phyloP scores from a whole-genome alignment of 2,113 vertebrate genomes.

The Ellobius talpinus region DNA sequence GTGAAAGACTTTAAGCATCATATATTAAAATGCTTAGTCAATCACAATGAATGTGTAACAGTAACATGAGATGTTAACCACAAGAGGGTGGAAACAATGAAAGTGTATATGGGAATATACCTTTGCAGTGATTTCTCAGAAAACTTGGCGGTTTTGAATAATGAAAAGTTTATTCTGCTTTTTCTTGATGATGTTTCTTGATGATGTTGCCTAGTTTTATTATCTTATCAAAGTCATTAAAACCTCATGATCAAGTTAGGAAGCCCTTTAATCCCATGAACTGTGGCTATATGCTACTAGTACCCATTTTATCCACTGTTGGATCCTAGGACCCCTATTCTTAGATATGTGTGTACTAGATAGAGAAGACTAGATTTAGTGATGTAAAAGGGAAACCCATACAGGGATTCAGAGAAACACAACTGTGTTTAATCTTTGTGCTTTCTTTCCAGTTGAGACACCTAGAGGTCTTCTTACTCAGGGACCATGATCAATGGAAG shows the following conservation, averaged over 20 bases:
- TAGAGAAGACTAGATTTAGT: background rate
- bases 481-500: background rate
- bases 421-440: background rate
- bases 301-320: background rate
- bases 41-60: background rate
- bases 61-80: background rate
- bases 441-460: background rate
- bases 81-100: background rate
- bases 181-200: background rate
- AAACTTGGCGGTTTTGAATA: background rate
- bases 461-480: background rate
- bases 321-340: background rate
- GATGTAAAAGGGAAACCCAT: background rate
- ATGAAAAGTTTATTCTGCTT: background rate
- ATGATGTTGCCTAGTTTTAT: background rate
- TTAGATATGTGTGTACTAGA: background rate
- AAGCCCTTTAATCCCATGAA: background rate
- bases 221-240: background rate
- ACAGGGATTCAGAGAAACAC: background rate
- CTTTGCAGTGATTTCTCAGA: background rate
- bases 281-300: background rate
- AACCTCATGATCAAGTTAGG: background rate
- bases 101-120: accelerated
- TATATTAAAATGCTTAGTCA: background rate
- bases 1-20: background rate